Base-by-base conservation (phyloP, 2,888 invertebrate species). In the Acrobasis suavella region DNA sequence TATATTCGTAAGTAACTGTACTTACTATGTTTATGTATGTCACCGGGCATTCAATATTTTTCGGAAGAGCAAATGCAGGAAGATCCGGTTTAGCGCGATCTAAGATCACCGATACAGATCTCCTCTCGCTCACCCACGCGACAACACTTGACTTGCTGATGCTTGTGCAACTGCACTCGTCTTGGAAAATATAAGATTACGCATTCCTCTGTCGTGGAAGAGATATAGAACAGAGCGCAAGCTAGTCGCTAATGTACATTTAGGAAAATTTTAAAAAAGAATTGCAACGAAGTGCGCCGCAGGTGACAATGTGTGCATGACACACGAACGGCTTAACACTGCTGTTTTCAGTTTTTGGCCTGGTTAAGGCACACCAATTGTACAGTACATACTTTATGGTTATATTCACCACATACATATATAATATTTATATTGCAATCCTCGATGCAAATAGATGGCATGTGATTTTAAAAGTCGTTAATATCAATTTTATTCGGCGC, bases 161-260 rank as follows among this genome's bases (percentile, higher is more conserved):
- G 77, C 78, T 86, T 85, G 80, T 80, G 85, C 80, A 87, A 85
- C 75, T 69, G 67, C 69, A 68, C 77, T 72, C 76, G 58, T 15
- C 8, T 59, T 38, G 42, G 55, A 55, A 49, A 54, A 62, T 55
- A 62, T 55, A 54, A 17, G 54, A 55, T 62, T 55, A 56, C 55
- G 55, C 38, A 54, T 61, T 12, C 39, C 38, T 46, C 17, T 42
- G 17, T 10, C 15, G 14, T 22, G 9, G 46, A 22, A 1, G 56
- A 56, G 12, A 12, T 8, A 9, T 2, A 0, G 42, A 14, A 56
- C 46, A 56, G 56, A 56, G 56, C 3, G 12, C 12, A 17, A 42
- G 17, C 22, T 56, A 22, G 22, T 22, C 22, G 22, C 22, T 22
- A 22, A 2, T 22, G 22, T 22, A 22, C 22, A 2, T 2, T 22